These are phyloP conservation scores for Edolisoma coerulescens DNA, from an alignment of 2,113 vertebrate species.

Conservation along the genomic window DNA sequence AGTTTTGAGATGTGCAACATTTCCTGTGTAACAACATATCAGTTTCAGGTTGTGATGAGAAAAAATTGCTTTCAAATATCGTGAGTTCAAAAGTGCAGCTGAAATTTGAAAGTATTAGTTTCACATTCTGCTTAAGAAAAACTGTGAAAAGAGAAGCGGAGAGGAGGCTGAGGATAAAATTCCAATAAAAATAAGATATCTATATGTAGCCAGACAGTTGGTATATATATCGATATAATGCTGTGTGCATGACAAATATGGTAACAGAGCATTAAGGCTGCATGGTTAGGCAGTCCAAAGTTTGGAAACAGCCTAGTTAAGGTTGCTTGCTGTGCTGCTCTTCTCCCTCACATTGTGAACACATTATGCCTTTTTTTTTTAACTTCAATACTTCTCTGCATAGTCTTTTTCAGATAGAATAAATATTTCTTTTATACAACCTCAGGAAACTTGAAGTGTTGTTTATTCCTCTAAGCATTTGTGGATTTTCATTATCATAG, in stretches of 20 bases:
- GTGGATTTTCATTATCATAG: constrained; percentile 21
- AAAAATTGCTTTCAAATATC: constrained; percentile 48
- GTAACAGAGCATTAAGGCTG: constrained; percentile 13
- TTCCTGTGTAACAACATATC: constrained; percentile 34
- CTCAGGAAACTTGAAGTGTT: constrained; percentile 2
- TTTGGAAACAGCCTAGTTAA: constrained; percentile 40
- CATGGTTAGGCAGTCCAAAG: constrained; percentile 41
- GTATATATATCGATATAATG: constrained; percentile 20
- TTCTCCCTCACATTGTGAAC: neutral
- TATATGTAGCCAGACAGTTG: neutral
- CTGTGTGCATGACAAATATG: neutral
- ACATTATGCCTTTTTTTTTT: neutral
- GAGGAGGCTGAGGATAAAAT: constrained; percentile 8
- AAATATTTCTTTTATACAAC: constrained; percentile 29
- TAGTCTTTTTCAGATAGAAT: neutral
- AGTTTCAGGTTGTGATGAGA: constrained; percentile 28
- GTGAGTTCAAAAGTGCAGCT: constrained; percentile 18
- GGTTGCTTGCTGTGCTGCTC: neutral
- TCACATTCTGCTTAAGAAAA: constrained; percentile 38
- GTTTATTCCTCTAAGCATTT: neutral
- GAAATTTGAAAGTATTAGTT: constrained; percentile 52
- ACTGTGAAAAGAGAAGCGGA: constrained; percentile 27
- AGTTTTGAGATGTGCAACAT: constrained; percentile 15
- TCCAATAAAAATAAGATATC: constrained; percentile 13
- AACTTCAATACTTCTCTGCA: neutral